Evolutionary conservation across 1,140 invertebrate species (phyloP).

Genomic region (Drosophila subpulchrella): DNA sequence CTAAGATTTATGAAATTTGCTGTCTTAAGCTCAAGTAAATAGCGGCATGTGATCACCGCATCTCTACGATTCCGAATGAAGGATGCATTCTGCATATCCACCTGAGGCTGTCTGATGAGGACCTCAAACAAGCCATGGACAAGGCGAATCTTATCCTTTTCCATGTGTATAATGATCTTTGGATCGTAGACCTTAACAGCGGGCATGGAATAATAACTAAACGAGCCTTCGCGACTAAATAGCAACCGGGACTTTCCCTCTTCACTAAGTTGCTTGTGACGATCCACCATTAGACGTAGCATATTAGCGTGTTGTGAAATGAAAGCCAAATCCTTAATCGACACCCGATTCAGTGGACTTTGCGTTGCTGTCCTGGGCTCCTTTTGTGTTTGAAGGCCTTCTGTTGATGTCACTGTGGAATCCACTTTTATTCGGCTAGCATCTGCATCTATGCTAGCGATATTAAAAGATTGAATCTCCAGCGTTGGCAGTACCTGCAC

Average conservation of each 20-base stretch:
- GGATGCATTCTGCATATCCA: conserved; percentile 29
- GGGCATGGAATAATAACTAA: conserved; percentile 25
- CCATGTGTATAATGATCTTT: conserved; percentile 13
- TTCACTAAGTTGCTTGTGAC: conserved; percentile 31
- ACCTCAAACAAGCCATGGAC: conserved; percentile 33
- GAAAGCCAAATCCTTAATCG: conserved; percentile 32
- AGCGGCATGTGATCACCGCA: conserved; percentile 21
- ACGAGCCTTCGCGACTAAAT: not conserved
- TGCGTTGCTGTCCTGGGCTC: not conserved
- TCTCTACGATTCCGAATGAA: conserved; percentile 46
- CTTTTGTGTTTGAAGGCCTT: not conserved
- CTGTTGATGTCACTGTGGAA: not conserved
- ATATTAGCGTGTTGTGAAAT: conserved; percentile 35
- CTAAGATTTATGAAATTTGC: conserved; percentile 38
- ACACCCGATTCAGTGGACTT: not conserved
- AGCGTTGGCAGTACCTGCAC: conserved; percentile 3
- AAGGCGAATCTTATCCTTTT: conserved; percentile 12
- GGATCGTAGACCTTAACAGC: conserved; percentile 49
- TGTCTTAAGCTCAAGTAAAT: conserved; percentile 51
- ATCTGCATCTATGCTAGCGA: no score
- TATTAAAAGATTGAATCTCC: not conserved
- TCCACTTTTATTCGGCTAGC: not conserved
- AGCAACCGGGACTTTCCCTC: conserved; percentile 3
- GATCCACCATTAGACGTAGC: conserved; percentile 54
- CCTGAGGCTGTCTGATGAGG: conserved; percentile 19